Percentiles rank a stretch among this genome's conserved stretches.
These are phyloP conservation scores for Scyliorhinus canicula DNA, from an alignment of 2,797 vertebrate genomes.

Conservation along the genomic window DNA sequence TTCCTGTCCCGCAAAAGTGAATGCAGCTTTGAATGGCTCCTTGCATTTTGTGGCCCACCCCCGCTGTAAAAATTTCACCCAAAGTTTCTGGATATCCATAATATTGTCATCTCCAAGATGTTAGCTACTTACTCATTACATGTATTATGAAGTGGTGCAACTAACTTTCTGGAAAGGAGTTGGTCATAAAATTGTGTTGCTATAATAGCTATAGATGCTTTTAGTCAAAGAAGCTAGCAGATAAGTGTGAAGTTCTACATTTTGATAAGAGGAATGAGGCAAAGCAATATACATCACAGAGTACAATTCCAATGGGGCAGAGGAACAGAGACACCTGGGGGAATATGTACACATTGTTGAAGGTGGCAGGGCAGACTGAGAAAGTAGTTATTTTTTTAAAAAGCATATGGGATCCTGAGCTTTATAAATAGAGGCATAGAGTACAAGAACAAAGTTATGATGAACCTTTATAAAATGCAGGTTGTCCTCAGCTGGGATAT, in stretches of 20 bases:
- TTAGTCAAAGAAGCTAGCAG: neutral
- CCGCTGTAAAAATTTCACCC: no score
- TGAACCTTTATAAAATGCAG: neutral
- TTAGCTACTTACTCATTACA: neutral
- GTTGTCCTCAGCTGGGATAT: no score
- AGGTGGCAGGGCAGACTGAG: neutral
- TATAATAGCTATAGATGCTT: neutral
- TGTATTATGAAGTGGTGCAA: neutral
- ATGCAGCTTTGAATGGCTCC: no score
- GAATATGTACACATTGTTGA: neutral
- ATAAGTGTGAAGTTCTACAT: neutral
- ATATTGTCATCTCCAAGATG: neutral
- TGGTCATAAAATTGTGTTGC: neutral
- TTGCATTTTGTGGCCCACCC: no score
- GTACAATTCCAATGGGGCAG: neutral
- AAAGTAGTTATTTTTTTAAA: neutral
- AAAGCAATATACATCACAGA: neutral
- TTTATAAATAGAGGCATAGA: neutral
- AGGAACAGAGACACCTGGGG: neutral
- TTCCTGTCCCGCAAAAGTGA: no score
- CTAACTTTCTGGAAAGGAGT: neutral
- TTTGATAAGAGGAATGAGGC: neutral
- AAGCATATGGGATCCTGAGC: neutral
- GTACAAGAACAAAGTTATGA: neutral
- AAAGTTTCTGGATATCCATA: no score